Conservation (phyloP, 2,888 invertebrate genomes). For the Schrankia costaestrigalis region DNA sequence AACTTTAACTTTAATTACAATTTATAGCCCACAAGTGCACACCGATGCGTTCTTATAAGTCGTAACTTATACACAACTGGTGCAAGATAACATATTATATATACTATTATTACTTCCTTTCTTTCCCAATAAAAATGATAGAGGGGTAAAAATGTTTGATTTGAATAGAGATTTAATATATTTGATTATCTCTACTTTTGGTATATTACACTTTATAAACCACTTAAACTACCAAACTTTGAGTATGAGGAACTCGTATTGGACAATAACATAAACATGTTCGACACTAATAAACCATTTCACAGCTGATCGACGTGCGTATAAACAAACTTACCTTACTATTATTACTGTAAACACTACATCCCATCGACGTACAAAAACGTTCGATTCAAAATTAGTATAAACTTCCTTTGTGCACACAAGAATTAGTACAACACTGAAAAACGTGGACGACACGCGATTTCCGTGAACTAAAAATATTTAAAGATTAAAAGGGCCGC, state of each 20-base stretch:
- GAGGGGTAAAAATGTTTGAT: too few species aligned
- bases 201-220: too few species aligned
- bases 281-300: constrained; percentile 19
- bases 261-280: constrained; percentile 31
- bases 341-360: constrained; percentile 50
- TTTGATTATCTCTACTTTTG: too few species aligned
- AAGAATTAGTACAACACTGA: constrained; percentile 33
- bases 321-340: constrained; percentile 67
- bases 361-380: constrained; percentile 49
- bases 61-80: constrained; percentile 22
- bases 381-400: constrained; percentile 40
- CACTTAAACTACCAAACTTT: constrained; percentile 20
- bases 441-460: constrained; percentile 47
- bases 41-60: constrained; percentile 13
- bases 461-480: constrained; percentile 68
- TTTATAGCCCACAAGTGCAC: constrained; percentile 14
- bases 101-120: constrained; percentile 26
- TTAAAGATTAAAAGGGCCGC: constrained; percentile 59
- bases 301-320: constrained; percentile 60
- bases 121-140: constrained; percentile 8
- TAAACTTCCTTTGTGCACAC: constrained; percentile 50
- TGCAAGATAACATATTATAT: constrained; percentile 22
- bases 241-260: constrained; percentile 14
- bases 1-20: constrained; percentile 25
- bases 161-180: too few species aligned